These are phyloP conservation scores for Caenorhabditis angaria DNA, from an alignment of 2,888 invertebrate genomes.

Conservation along the genomic window DNA sequence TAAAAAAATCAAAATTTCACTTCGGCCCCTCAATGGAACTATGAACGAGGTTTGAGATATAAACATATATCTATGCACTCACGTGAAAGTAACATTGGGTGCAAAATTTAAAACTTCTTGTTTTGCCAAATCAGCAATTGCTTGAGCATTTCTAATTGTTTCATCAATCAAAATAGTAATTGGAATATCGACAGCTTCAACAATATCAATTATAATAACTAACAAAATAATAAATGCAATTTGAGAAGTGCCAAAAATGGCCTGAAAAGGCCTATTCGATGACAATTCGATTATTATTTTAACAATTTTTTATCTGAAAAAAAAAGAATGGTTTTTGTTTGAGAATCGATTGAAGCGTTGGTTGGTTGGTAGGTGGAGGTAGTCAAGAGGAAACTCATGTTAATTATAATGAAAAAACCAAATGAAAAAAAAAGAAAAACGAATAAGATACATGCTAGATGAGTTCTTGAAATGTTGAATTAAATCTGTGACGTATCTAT, in stretches of 20 bases:
- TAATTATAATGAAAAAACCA: constrained; percentile 8
- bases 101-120: constrained; percentile 20
- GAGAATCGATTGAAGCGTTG: not conserved
- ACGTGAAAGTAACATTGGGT: constrained; percentile 33
- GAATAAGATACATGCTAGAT: constrained; percentile 5
- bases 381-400: not conserved
- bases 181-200: constrained; percentile 13
- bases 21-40: too few species aligned
- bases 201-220: not conserved
- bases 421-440: constrained; percentile 1
- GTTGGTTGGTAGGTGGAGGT: constrained; percentile 8
- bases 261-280: not conserved
- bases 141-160: constrained; percentile 22
- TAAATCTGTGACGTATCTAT: too few species aligned
- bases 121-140: constrained; percentile 21
- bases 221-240: not conserved
- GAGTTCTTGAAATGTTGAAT: too few species aligned
- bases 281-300: constrained; percentile 2
- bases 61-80: too few species aligned
- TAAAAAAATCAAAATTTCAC: too few species aligned
- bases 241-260: not conserved
- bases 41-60: too few species aligned
- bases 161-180: constrained; percentile 26
- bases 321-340: not conserved
- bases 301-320: not conserved